Conservation (phyloP, 2,888 invertebrate species). For the Agrotis exclamationis region DNA sequence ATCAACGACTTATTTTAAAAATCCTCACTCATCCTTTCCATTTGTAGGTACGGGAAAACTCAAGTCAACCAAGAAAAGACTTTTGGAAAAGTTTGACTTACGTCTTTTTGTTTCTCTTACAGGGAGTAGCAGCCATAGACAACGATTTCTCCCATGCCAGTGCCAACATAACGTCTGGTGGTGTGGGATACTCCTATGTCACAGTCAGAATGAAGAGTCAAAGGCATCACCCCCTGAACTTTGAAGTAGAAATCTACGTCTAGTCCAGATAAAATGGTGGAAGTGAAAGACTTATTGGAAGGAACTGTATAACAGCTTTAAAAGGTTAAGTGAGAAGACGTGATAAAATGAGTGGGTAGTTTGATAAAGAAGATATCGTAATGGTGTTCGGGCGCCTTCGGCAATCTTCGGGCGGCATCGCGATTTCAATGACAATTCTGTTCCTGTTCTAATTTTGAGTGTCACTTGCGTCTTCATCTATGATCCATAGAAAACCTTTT, state of each 20-base stretch:
- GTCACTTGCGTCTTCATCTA: background rate
- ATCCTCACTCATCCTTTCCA: no score
- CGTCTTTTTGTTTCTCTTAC: conserved; percentile 61
- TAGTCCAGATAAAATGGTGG: conserved; percentile 61
- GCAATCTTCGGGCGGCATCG: conserved; percentile 10
- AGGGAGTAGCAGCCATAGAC: conserved; percentile 87
- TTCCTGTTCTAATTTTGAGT: conserved; percentile 10
- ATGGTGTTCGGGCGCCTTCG: conserved; percentile 34
- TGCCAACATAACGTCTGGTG: conserved; percentile 86
- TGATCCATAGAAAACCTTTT: conserved; percentile 5
- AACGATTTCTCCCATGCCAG: conserved; percentile 88
- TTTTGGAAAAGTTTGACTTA: background rate
- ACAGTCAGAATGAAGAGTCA: conserved; percentile 89
- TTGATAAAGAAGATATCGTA: conserved; percentile 32
- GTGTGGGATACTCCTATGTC: conserved; percentile 82
- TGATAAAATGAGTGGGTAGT: conserved; percentile 26
- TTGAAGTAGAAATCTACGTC: conserved; percentile 87
- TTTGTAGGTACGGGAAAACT: no score
- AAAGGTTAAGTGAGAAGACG: conserved; percentile 32
- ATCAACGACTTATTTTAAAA: no score
- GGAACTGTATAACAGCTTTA: conserved; percentile 37
- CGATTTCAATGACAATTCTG: background rate
- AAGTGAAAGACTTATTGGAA: conserved; percentile 7
- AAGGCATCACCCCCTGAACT: conserved; percentile 86
- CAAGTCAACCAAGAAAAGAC: background rate